These are phyloP conservation scores for Procambarus virginalis DNA, from an alignment of 1,140 invertebrate species.

Conservation along the genomic window DNA sequence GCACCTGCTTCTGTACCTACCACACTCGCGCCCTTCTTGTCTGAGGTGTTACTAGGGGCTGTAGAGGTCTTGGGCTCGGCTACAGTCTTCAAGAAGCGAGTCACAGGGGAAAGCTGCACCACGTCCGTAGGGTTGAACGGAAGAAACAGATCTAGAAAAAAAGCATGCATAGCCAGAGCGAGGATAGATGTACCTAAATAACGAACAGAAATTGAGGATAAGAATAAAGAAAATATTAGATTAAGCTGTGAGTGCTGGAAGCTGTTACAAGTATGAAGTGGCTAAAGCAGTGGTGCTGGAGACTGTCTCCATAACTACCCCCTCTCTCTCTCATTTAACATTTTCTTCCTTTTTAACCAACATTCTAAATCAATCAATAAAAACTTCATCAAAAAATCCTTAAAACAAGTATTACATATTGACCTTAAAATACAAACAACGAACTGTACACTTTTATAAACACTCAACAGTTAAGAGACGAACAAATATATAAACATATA, in stretches of 20 bases:
- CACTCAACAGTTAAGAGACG: too few species aligned
- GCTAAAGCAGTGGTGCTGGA: neutral
- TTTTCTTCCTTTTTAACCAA: neutral
- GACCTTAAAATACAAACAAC: too few species aligned
- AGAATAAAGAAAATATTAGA: neutral
- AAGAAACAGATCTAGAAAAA: conserved; percentile 45
- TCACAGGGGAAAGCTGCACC: conserved; percentile 33
- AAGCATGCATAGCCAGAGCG: conserved; percentile 1
- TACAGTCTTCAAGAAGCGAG: neutral
- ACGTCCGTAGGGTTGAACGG: conserved; percentile 54
- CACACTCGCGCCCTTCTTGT: neutral
- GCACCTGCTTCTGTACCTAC: neutral
- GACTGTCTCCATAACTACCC: neutral
- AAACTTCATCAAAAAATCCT: too few species aligned
- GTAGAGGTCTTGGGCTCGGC: neutral
- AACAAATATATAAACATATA: too few species aligned
- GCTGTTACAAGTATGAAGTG: neutral
- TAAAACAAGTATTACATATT: too few species aligned
- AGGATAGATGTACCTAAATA: neutral
- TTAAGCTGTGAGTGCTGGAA: conserved; percentile 1
- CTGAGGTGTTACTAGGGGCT: neutral
- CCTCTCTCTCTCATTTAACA: neutral
- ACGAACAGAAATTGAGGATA: neutral
- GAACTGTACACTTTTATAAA: too few species aligned
- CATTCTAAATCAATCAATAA: too few species aligned